Conservation (phyloP, 2,888 invertebrate species). For the Atherix ibis region DNA sequence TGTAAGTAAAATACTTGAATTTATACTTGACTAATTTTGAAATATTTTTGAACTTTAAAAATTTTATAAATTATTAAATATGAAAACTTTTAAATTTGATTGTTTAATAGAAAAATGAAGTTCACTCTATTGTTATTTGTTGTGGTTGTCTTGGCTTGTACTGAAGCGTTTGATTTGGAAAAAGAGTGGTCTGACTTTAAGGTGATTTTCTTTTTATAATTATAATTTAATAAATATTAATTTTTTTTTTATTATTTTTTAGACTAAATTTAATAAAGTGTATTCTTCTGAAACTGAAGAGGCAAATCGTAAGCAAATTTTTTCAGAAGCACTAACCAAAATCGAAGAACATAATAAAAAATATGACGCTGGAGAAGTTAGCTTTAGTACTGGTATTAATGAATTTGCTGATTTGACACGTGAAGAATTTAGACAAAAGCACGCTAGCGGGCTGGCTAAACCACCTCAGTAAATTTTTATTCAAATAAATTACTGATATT, state of each 20-base stretch:
- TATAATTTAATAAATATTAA: background rate
- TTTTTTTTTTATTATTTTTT: background rate
- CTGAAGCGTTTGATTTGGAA: background rate
- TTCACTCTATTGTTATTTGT: conserved; percentile 25
- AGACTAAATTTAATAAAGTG: conserved; percentile 4
- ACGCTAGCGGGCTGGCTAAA: no score
- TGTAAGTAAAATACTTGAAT: no score
- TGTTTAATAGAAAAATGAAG: conserved; percentile 2
- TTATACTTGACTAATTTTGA: no score
- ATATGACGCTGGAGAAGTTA: conserved; percentile 5
- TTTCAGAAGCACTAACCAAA: conserved; percentile 1
- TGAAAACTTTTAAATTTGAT: no score
- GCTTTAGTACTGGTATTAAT: conserved; percentile 5
- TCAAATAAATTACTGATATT: no score
- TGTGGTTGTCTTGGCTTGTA: background rate
- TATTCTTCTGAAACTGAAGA: conserved; percentile 3
- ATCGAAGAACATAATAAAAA: conserved; percentile 5
- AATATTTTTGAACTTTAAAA: no score
- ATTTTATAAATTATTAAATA: no score
- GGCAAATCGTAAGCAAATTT: conserved; percentile 4
- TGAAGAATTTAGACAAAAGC: no score
- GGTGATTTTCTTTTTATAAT: conserved; percentile 1
- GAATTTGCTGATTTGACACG: conserved; percentile 27
- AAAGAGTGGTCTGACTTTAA: conserved; percentile 3
- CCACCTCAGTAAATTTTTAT: no score